Evolutionary conservation across 2,113 vertebrate genomes (phyloP).

Genomic region (Cygnus atratus): DNA sequence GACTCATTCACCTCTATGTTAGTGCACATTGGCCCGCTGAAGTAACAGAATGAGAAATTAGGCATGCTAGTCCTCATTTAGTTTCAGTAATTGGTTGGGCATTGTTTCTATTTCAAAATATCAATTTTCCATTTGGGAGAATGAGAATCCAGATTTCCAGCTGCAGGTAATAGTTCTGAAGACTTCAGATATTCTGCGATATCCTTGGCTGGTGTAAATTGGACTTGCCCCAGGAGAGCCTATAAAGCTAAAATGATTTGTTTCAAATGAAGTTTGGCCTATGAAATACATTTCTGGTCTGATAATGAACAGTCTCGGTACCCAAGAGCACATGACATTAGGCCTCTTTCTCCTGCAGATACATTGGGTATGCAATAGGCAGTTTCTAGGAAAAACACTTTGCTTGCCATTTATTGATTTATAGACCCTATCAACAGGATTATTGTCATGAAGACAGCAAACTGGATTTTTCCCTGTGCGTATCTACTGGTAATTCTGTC

Average conservation of each 20-base stretch:
- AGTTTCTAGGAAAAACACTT: not conserved
- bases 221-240: not conserved
- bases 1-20: not conserved
- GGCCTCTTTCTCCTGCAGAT: not conserved
- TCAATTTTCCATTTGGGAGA: not conserved
- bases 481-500: not conserved
- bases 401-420: not conserved
- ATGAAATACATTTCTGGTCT: conserved; percentile 1
- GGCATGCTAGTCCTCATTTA: not conserved
- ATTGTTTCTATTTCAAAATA: conserved; percentile 27
- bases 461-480: not conserved
- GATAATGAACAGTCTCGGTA: not conserved
- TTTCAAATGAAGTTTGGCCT: not conserved
- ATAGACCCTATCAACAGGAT: not conserved
- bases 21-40: not conserved
- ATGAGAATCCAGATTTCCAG: not conserved
- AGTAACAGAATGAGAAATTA: conserved; percentile 11
- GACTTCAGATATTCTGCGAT: not conserved
- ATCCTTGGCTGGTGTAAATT: not conserved
- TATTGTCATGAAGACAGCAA: not conserved
- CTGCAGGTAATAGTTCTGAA: not conserved
- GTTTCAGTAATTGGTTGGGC: not conserved
- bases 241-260: not conserved
- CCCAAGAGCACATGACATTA: not conserved
- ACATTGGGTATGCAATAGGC: not conserved